A percentile compares a stretch with the other conserved stretches of the same genome.
These are phyloP conservation scores for Cinclus mexicanus DNA, from an alignment of 2,113 vertebrate genomes.

Conservation along the genomic window DNA sequence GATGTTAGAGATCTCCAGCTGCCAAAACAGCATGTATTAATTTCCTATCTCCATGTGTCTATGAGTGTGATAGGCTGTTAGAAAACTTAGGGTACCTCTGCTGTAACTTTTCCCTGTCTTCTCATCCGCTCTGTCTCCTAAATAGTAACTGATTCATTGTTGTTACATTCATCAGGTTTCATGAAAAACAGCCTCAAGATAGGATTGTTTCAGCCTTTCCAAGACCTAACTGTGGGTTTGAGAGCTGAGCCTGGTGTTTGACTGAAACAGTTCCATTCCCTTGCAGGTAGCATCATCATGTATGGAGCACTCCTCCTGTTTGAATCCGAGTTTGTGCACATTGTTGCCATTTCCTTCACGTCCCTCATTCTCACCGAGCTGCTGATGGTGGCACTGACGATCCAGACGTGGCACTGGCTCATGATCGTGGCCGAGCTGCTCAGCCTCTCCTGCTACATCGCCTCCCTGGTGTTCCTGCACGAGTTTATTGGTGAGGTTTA, in stretches of 20 bases:
- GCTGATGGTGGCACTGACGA: conserved; percentile 95
- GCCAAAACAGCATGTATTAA: conserved; percentile 16
- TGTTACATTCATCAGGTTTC: not conserved
- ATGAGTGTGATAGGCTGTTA: not conserved
- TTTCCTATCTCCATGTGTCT: conserved; percentile 40
- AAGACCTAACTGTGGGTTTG: not conserved
- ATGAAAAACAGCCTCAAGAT: not conserved
- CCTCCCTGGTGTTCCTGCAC: conserved; percentile 94
- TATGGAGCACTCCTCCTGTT: conserved; percentile 94
- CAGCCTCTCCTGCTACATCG: conserved; percentile 93
- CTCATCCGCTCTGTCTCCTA: conserved; percentile 54
- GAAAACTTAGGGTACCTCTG: not conserved
- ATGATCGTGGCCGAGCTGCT: conserved; percentile 96
- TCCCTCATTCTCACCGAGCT: conserved; percentile 96
- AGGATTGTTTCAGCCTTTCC: conserved; percentile 27
- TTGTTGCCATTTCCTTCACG: conserved; percentile 97
- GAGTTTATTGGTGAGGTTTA: conserved; percentile 91
- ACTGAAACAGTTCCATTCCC: not conserved
- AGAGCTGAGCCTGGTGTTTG: not conserved
- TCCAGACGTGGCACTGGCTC: conserved; percentile 99
- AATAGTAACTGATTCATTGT: conserved; percentile 43
- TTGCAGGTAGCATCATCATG: conserved; percentile 96
- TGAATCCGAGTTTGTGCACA: conserved; percentile 96
- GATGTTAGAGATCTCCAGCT: not conserved
- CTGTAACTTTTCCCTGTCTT: conserved; percentile 43